Evolutionary conservation across 2,888 invertebrate genomes (phyloP).

Genomic region (Morpho achilles): DNA sequence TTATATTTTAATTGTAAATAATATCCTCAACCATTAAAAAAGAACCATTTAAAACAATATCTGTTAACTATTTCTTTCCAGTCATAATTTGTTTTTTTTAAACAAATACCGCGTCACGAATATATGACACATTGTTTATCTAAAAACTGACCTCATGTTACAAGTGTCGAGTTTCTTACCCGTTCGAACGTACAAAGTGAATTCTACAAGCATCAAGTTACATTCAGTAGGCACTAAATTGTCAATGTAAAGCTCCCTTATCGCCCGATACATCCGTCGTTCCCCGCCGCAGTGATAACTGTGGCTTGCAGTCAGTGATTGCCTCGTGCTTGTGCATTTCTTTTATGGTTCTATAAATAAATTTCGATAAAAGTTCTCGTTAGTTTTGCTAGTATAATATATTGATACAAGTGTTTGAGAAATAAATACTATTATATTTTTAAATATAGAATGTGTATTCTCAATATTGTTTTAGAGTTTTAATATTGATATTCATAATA

Average conservation of each 20-base stretch:
- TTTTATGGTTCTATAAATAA: background rate
- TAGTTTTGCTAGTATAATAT: too few species aligned
- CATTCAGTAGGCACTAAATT: constrained; percentile 5
- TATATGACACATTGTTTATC: constrained; percentile 8
- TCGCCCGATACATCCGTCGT: constrained; percentile 14
- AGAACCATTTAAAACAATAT: too few species aligned
- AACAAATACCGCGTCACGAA: background rate
- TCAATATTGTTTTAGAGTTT: too few species aligned
- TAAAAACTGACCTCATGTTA: background rate
- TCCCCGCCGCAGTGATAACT: constrained; percentile 4
- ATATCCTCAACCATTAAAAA: too few species aligned
- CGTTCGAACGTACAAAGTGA: background rate
- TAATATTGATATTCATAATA: too few species aligned
- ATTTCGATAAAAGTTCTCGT: background rate
- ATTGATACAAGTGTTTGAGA: too few species aligned
- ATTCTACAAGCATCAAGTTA: constrained; percentile 1
- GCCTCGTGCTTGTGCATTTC: constrained; percentile 2
- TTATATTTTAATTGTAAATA: too few species aligned
- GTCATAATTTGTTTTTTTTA: too few species aligned
- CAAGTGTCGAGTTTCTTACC: constrained; percentile 5
- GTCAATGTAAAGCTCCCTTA: constrained; percentile 18
- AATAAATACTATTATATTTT: too few species aligned
- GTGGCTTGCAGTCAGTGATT: background rate
- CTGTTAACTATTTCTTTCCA: too few species aligned
- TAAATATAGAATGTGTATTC: too few species aligned